phyloP scores from a whole-genome alignment of 2,888 invertebrate species.

The Pyralis farinalis region DNA sequence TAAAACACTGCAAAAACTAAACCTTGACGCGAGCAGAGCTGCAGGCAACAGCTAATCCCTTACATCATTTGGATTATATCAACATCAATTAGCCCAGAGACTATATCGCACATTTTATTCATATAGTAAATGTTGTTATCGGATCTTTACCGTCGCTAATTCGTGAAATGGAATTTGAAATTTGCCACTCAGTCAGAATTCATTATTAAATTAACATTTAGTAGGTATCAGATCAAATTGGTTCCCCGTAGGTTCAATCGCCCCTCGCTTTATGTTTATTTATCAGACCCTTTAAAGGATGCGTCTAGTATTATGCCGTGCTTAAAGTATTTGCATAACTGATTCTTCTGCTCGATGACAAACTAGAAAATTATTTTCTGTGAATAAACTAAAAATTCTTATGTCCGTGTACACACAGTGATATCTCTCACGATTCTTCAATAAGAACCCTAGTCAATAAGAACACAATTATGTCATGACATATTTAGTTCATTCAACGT shows the following conservation, averaged over 20 bases:
- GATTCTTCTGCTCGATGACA: slow-evolving; percentile 39
- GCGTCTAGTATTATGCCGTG: slow-evolving; percentile 53
- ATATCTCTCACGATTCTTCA: too few species aligned
- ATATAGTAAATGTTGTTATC: slow-evolving; percentile 11
- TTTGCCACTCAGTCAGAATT: slow-evolving; percentile 38
- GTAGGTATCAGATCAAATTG: slow-evolving; percentile 58
- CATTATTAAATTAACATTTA: slow-evolving; percentile 64
- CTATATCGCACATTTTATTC: too few species aligned
- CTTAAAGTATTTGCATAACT: slow-evolving; percentile 62
- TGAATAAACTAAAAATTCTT: too few species aligned
- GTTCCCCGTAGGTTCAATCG: slow-evolving; percentile 47
- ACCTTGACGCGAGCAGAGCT: too few species aligned
- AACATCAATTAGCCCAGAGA: too few species aligned
- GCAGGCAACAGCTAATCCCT: too few species aligned
- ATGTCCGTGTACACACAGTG: too few species aligned
- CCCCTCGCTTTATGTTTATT: slow-evolving; percentile 62
- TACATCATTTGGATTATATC: too few species aligned
- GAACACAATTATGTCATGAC: not conserved
- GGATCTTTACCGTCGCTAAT: slow-evolving; percentile 24
- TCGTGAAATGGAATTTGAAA: slow-evolving; percentile 37
- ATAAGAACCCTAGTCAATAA: not conserved
- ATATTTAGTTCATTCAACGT: not conserved
- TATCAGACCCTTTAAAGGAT: slow-evolving; percentile 64
- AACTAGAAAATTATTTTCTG: too few species aligned
- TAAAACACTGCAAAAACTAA: too few species aligned